These are phyloP conservation scores for Phrynocephalus forsythii DNA, from an alignment of 2,797 vertebrate species.

Conservation along the genomic window DNA sequence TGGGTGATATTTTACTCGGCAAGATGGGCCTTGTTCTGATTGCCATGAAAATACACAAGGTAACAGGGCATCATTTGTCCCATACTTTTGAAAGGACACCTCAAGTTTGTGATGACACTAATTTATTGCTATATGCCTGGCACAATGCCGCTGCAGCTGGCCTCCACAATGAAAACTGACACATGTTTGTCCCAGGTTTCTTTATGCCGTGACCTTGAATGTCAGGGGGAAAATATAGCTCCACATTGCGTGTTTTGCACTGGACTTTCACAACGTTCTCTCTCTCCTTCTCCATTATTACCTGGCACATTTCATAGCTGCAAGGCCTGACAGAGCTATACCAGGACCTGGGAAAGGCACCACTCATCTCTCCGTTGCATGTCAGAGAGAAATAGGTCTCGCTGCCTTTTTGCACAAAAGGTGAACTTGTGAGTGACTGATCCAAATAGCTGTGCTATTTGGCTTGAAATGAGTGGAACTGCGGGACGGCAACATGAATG, in stretches of 20 bases:
- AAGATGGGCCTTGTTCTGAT: constrained; percentile 34
- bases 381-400: constrained; percentile 41
- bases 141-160: constrained; percentile 56
- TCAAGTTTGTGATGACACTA: constrained; percentile 61
- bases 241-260: constrained; percentile 66
- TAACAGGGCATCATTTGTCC: constrained; percentile 47
- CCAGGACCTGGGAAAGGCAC: constrained; percentile 48
- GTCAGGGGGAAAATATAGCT: constrained; percentile 79
- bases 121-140: constrained; percentile 72
- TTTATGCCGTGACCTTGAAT: constrained; percentile 73
- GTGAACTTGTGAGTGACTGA: constrained; percentile 50
- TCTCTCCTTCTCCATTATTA: constrained; percentile 68
- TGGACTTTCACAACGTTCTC: constrained; percentile 62
- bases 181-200: constrained; percentile 61
- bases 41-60: constrained; percentile 51
- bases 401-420: constrained; percentile 53
- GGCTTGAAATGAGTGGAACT: constrained; percentile 11
- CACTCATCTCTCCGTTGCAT: constrained; percentile 45
- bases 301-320: constrained; percentile 65
- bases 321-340: constrained; percentile 57
- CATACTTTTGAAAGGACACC: constrained; percentile 64
- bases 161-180: constrained; percentile 73
- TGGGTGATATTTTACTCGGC: constrained; percentile 49
- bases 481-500: not conserved
- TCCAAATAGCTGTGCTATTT: constrained; percentile 45